phyloP scores from a whole-genome alignment of 2,888 invertebrate species.

The Trilocha varians region DNA sequence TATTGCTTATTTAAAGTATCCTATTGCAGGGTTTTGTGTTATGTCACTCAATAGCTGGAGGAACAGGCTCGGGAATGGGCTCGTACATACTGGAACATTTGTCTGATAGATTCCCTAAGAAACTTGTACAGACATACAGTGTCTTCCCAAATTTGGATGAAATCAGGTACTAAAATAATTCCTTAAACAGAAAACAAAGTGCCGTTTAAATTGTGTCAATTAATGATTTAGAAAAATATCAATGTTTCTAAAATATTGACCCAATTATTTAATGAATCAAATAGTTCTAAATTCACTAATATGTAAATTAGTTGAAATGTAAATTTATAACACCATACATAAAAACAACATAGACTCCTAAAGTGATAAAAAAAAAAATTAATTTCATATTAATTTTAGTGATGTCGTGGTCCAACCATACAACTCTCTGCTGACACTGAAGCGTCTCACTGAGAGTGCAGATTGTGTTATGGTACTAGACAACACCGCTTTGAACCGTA shows the following conservation, averaged over 20 bases:
- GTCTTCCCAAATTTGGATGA: slow-evolving; percentile 99
- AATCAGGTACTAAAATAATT: slow-evolving; percentile 75
- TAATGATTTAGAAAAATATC: too few relatives aligned
- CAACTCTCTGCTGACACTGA: slow-evolving; percentile 94
- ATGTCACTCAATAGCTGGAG: slow-evolving; percentile 99
- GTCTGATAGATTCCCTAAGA: slow-evolving; percentile 96
- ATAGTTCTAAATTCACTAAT: too few relatives aligned
- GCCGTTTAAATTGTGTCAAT: too few relatives aligned
- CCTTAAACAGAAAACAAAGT: not conserved
- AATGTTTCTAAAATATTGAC: too few relatives aligned
- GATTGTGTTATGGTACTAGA: slow-evolving; percentile 98
- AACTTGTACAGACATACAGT: slow-evolving; percentile 97
- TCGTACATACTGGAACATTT: slow-evolving; percentile 93
- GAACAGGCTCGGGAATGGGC: slow-evolving; percentile 99
- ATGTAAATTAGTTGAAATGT: too few relatives aligned
- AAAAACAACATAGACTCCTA: too few relatives aligned
- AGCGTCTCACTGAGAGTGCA: slow-evolving; percentile 94
- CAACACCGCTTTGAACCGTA: slow-evolving; percentile 96
- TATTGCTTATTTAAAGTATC: too few relatives aligned
- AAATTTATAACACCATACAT: too few relatives aligned
- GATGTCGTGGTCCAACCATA: slow-evolving; percentile 98
- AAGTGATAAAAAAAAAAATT: too few relatives aligned
- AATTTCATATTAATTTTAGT: slow-evolving; percentile 51
- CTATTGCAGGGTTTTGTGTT: slow-evolving; percentile 89
- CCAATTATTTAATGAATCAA: too few relatives aligned